Percentiles rank a stretch among this genome's conserved stretches.
These are phyloP conservation scores for Sinosuthora webbiana DNA, from an alignment of 2,113 vertebrate species.

Conservation along the genomic window DNA sequence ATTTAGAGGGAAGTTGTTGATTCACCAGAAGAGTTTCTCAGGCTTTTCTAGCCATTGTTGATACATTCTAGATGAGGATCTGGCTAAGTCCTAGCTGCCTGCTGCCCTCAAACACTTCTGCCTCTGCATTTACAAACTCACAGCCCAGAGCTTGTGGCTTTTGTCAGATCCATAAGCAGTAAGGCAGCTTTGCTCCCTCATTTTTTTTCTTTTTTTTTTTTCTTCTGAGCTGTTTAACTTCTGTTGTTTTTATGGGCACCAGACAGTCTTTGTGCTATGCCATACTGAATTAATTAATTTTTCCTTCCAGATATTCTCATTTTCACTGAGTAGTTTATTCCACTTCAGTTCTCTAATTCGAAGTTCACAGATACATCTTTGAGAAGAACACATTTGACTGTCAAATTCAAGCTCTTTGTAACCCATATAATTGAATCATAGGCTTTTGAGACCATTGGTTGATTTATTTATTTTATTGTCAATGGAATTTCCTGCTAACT, in stretches of 20 bases:
- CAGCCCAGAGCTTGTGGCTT: neutral
- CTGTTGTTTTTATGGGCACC: neutral
- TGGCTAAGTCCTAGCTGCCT: neutral
- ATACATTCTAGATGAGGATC: neutral
- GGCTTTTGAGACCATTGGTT: slow-evolving; percentile 22
- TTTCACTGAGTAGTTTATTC: slow-evolving; percentile 37
- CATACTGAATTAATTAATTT: slow-evolving; percentile 40
- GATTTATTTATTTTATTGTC: slow-evolving; percentile 43
- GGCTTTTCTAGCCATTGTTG: neutral
- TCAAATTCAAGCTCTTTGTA: slow-evolving; percentile 32
- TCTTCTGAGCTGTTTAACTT: neutral
- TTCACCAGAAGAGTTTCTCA: neutral
- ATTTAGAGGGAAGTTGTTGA: neutral
- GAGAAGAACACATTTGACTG: neutral
- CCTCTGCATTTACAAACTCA: neutral
- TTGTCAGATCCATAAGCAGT: neutral
- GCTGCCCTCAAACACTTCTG: neutral
- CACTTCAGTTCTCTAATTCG: slow-evolving; percentile 40
- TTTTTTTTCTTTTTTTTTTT: neutral
- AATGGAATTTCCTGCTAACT: slow-evolving; percentile 53
- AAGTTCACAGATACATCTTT: slow-evolving; percentile 31
- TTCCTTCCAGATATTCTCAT: slow-evolving; percentile 34
- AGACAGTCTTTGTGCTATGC: neutral
- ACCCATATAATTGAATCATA: slow-evolving; percentile 32
- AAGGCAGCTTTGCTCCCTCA: neutral